phyloP scores from a whole-genome alignment of 2,113 vertebrate genomes.

The Falcunculus frontatus region DNA sequence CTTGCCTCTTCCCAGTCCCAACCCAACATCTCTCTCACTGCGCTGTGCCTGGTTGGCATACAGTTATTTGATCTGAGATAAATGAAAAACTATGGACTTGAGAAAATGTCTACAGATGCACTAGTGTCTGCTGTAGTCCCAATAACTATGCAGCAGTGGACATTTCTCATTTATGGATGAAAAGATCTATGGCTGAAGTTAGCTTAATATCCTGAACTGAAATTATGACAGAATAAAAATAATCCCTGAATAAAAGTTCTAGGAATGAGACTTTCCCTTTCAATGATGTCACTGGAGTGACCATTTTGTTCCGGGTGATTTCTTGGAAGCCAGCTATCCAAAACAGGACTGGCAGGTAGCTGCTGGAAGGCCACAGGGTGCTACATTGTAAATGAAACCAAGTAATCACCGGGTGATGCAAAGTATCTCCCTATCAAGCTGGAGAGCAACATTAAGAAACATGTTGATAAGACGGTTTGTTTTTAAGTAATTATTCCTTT shows the following conservation, averaged over 20 bases:
- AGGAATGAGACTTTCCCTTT: not conserved
- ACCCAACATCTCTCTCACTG: not conserved
- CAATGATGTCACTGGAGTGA: not conserved
- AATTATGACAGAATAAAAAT: not conserved
- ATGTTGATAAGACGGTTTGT: not conserved
- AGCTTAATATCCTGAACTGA: not conserved
- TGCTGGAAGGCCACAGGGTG: not conserved
- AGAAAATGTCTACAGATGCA: not conserved
- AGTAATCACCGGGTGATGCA: not conserved
- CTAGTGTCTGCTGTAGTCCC: not conserved
- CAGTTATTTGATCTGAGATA: not conserved
- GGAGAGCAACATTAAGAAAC: not conserved
- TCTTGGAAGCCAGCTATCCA: not conserved
- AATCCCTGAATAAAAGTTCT: not conserved
- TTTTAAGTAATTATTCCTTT: not conserved
- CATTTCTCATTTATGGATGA: not conserved
- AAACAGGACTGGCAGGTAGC: not conserved
- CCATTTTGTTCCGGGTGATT: not conserved
- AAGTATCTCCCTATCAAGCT: not conserved
- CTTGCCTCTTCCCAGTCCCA: not conserved
- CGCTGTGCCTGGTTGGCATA: accelerated
- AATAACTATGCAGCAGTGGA: not conserved
- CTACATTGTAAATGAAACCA: not conserved
- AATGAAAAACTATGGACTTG: not conserved
- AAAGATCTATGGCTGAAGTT: not conserved